A percentile compares a stretch with the other conserved stretches of the same genome.
Conservation (phyloP, 2,797 vertebrate genomes). For the Basileuterus tristriatus region DNA sequence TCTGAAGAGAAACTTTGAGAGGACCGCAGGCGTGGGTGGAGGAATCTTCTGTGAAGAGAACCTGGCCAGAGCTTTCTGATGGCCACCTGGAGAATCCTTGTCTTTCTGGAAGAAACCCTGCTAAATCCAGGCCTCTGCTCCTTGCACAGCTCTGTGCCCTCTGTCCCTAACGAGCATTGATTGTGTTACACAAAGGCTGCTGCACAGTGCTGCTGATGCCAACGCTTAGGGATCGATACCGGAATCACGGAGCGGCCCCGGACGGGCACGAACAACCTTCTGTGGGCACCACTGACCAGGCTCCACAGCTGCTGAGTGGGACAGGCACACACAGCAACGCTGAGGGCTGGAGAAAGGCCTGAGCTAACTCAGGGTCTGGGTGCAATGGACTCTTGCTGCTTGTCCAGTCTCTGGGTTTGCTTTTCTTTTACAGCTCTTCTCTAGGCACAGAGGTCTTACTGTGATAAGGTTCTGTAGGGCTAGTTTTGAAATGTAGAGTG, state of each 20-base stretch:
- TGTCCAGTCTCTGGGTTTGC: background rate
- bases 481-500: background rate
- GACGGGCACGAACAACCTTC: background rate
- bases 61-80: background rate
- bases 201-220: background rate
- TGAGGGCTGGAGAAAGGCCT: background rate
- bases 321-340: background rate
- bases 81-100: background rate
- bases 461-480: background rate
- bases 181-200: background rate
- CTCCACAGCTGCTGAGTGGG: background rate
- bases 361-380: background rate
- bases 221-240: background rate
- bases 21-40: background rate
- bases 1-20: background rate
- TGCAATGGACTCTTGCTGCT: background rate
- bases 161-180: background rate
- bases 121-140: background rate
- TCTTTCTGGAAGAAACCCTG: background rate
- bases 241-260: background rate
- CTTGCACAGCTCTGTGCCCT: slow-evolving; percentile 1
- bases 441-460: background rate
- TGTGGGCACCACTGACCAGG: background rate
- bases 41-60: background rate
- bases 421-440: background rate